Evolutionary conservation across 2,797 vertebrate genomes (phyloP), one percentile per base, ranked within the genome.

Genomic region (Spatula versicolor): DNA sequence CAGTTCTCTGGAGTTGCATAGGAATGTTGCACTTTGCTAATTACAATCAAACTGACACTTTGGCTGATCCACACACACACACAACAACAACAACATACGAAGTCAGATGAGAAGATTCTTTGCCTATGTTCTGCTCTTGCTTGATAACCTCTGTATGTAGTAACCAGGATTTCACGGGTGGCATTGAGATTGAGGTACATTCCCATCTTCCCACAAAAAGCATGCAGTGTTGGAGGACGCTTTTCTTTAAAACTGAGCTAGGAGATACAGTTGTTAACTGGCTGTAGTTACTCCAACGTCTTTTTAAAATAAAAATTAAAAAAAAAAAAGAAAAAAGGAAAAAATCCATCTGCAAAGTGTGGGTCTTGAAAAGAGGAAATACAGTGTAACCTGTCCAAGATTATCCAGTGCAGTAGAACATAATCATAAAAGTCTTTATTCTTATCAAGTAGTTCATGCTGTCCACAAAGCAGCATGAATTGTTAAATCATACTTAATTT

Each of bases 81-180:
- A 50, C 23, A 45, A 0, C 1, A 50, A 15, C 25, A 52, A 79
- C n/a, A 22, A 46, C 56, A 12, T 69, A 28, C 31, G 13, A 31
- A 77, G 35, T 64, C 56, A 43, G 21, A 4, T 9, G 6, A 48
- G n/a, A 76, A 69, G 26, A 56, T 4, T 2, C 3, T 11, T 45
- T 16, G 28, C n/a, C 76, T 3, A 0, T 2, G 0, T 79, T 86
- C 48, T 76, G 7, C 13, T 43, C 43, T 20, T 11, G 43, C 43
- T 45, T 45, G 43, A 45, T 45, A 9, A 45, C 43, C 19, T 45
- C 43, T 45, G 43, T 45, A 45, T 45, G 43, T 54, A 37, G 13
- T 41, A 19, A 88, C n/a, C 35, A 78, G 23, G 33, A 62, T 91
- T 90, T 86, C 11, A 9, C 43, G 2, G 58, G 18, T 67, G 50